Percentiles rank a stretch among this genome's conserved stretches.
Evolutionary conservation across 2,797 vertebrate genomes (phyloP).

Genomic region (Lophius americanus): DNA sequence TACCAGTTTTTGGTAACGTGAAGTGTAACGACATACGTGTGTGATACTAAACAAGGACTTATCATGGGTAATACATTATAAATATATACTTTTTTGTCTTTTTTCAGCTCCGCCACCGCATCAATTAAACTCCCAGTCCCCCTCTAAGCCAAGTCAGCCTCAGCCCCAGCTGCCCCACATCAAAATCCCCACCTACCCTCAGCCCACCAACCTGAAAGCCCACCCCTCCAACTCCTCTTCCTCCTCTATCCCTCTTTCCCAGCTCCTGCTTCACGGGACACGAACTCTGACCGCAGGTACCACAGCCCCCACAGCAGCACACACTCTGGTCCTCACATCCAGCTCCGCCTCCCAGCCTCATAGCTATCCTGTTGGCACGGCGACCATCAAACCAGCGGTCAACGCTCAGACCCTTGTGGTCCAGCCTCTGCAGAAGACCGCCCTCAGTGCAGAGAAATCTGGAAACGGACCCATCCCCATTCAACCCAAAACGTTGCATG

Average conservation of each 20-base stretch:
- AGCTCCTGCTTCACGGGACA: slow-evolving; percentile 80
- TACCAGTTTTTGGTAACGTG: too few species aligned
- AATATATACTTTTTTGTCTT: neutral
- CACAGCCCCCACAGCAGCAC: slow-evolving; percentile 67
- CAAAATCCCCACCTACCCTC: slow-evolving; percentile 80
- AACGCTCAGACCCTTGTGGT: slow-evolving; percentile 93
- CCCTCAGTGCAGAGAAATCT: slow-evolving; percentile 65
- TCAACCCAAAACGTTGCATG: slow-evolving; percentile 87
- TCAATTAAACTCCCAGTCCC: slow-evolving; percentile 58
- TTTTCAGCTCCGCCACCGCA: slow-evolving; percentile 79
- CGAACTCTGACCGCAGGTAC: slow-evolving; percentile 74
- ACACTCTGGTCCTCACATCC: slow-evolving; percentile 80
- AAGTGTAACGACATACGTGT: too few species aligned
- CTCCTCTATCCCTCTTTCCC: slow-evolving; percentile 78
- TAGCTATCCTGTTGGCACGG: slow-evolving; percentile 70
- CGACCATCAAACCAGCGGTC: slow-evolving; percentile 76
- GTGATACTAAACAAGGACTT: too few species aligned
- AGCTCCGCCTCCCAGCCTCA: slow-evolving; percentile 69
- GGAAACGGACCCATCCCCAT: slow-evolving; percentile 85
- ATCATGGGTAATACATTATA: too few species aligned
- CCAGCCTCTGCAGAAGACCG: slow-evolving; percentile 89
- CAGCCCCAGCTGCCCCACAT: slow-evolving; percentile 80
- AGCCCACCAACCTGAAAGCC: slow-evolving; percentile 74
- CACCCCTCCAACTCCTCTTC: slow-evolving; percentile 60
- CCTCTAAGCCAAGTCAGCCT: slow-evolving; percentile 78